Percentiles rank a stretch among this genome's conserved stretches.
These are phyloP conservation scores for Bombus waltoni DNA, from an alignment of 1,140 invertebrate genomes.

Conservation along the genomic window DNA sequence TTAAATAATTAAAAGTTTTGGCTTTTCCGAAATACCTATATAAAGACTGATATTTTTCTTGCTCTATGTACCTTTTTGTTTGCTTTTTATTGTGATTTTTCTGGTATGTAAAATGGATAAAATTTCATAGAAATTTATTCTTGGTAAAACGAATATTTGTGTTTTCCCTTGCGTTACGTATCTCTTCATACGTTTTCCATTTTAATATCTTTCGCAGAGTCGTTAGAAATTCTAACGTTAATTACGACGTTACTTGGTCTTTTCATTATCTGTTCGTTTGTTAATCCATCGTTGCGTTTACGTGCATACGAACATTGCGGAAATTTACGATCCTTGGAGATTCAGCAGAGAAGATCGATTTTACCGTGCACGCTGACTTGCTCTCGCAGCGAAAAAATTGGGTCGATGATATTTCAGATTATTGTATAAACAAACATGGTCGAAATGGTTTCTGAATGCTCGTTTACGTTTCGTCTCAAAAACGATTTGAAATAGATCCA, in stretches of 20 bases:
- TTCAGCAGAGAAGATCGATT: slow-evolving; percentile 7
- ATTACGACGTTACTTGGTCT: background rate
- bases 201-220: background rate
- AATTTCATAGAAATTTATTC: background rate
- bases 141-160: too few species aligned
- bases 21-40: too few species aligned
- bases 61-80: too few species aligned
- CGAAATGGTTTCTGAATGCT: slow-evolving; percentile 20
- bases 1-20: background rate
- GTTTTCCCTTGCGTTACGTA: too few species aligned
- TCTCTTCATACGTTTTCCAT: background rate
- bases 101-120: too few species aligned
- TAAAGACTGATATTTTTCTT: too few species aligned
- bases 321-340: slow-evolving; percentile 25
- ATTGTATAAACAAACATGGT: slow-evolving; percentile 31
- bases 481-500: slow-evolving; percentile 39
- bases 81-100: background rate
- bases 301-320: background rate
- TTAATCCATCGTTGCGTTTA: slow-evolving; percentile 14
- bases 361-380: background rate
- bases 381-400: background rate
- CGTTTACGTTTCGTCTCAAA: slow-evolving; percentile 12
- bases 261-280: slow-evolving; percentile 5
- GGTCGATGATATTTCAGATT: slow-evolving; percentile 18
- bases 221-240: background rate